A percentile compares a stretch with the other conserved stretches of the same genome.
Conservation (phyloP, 1,140 invertebrate genomes). For the Saxidomus purpurata region DNA sequence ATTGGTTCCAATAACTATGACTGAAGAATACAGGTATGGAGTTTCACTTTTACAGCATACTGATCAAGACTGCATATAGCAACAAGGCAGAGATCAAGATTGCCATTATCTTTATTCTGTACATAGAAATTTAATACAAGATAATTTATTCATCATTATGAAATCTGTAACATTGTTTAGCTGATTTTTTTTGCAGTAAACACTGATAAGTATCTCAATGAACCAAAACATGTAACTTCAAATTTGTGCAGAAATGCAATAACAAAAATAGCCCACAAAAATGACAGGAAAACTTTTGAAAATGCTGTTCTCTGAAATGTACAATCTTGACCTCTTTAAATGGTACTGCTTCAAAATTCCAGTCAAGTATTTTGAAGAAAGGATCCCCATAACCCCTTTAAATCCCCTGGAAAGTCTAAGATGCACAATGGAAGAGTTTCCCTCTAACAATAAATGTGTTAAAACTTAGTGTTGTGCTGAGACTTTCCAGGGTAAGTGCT, state of each 20-base stretch:
- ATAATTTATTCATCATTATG: too few relatives aligned
- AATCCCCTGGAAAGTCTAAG: conserved; percentile 29
- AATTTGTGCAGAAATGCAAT: too few relatives aligned
- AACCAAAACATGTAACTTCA: too few relatives aligned
- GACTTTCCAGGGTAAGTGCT: conserved; percentile 36
- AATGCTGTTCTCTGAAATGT: too few relatives aligned
- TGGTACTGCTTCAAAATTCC: neutral
- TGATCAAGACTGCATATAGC: neutral
- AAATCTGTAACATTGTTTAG: too few relatives aligned
- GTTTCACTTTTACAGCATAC: neutral
- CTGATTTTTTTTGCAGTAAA: too few relatives aligned
- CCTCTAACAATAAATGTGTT: neutral
- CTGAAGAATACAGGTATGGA: too few relatives aligned
- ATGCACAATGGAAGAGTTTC: neutral
- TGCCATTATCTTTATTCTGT: neutral
- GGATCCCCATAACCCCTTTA: neutral
- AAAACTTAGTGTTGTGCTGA: neutral
- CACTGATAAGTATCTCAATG: too few relatives aligned
- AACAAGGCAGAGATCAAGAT: neutral
- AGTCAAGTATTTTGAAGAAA: neutral
- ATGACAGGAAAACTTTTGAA: too few relatives aligned
- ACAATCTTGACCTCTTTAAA: neutral
- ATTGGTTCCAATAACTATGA: too few relatives aligned
- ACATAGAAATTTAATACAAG: too few relatives aligned
- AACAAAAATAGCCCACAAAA: too few relatives aligned